phyloP scores from a whole-genome alignment of 1,140 invertebrate species.

The Heterodera schachtii region DNA sequence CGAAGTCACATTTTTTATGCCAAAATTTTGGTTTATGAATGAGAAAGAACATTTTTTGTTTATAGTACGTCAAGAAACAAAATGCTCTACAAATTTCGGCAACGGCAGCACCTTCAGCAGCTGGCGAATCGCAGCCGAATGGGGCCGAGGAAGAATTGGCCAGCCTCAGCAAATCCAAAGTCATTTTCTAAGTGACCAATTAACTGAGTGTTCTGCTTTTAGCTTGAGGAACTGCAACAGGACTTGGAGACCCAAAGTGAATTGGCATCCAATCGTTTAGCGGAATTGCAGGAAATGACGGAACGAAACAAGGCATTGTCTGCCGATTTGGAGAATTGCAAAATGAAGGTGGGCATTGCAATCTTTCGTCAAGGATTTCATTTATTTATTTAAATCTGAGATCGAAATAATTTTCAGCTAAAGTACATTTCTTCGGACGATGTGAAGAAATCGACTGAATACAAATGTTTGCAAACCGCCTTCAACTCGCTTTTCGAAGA shows the following conservation, averaged over 20 bases:
- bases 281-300: constrained; percentile 50
- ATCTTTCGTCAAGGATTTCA: not conserved
- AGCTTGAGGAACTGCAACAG: constrained; percentile 48
- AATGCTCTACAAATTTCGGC: constrained; percentile 28
- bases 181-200: constrained; percentile 12
- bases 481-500: constrained; percentile 47
- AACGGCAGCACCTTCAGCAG: not conserved
- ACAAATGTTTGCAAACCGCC: constrained; percentile 36
- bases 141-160: constrained; percentile 35
- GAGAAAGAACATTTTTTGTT: constrained; percentile 15
- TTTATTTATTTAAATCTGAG: not conserved
- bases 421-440: constrained; percentile 48
- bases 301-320: constrained; percentile 41
- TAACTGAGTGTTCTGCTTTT: not conserved
- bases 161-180: constrained; percentile 46
- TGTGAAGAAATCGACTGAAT: constrained; percentile 40
- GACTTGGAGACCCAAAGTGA: constrained; percentile 48
- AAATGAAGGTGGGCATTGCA: constrained; percentile 37
- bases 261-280: constrained; percentile 44
- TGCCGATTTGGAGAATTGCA: constrained; percentile 42
- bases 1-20: constrained; percentile 37
- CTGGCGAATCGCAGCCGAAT: constrained; percentile 20
- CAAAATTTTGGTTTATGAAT: not conserved
- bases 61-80: constrained; percentile 39
- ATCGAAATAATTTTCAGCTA: constrained; percentile 32